phyloP scores from a whole-genome alignment of 1,140 invertebrate species.

The Trypoxylus dichotomus region DNA sequence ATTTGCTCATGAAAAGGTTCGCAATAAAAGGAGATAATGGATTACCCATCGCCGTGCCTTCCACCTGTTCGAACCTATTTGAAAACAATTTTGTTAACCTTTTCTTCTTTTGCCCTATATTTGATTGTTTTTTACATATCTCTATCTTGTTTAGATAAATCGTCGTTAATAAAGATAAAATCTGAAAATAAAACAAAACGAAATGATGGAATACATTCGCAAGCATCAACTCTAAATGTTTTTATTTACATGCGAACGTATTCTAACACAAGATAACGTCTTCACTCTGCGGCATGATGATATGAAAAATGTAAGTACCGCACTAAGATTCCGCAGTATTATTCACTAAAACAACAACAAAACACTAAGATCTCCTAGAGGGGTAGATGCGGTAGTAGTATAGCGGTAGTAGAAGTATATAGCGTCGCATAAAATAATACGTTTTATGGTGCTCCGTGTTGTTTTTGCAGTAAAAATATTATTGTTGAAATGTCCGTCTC shows the following conservation, averaged over 20 bases:
- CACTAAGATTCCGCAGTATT: not conserved
- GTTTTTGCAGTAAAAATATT: slow-evolving; percentile 23
- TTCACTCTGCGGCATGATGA: not conserved
- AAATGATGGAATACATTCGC: too few relatives aligned
- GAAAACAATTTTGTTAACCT: too few relatives aligned
- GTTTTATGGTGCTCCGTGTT: slow-evolving; percentile 4
- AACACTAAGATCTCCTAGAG: not conserved
- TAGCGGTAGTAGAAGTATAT: not conserved
- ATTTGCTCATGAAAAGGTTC: too few relatives aligned
- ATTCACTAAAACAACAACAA: slow-evolving; percentile 1
- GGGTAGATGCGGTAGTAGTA: not conserved
- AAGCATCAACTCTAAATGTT: too few relatives aligned
- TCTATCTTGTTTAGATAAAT: too few relatives aligned
- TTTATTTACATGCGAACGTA: not conserved
- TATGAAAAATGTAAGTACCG: not conserved
- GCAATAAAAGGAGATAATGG: too few relatives aligned
- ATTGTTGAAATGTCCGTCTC: slow-evolving; percentile 25
- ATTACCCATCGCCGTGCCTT: too few relatives aligned
- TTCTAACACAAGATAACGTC: not conserved
- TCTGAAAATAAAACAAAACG: too few relatives aligned
- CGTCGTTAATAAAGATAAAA: too few relatives aligned
- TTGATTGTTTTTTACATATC: too few relatives aligned
- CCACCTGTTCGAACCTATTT: too few relatives aligned
- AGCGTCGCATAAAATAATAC: slow-evolving; percentile 17
- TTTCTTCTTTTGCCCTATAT: too few relatives aligned